Conservation (phyloP, 1,140 invertebrate species). For the Eriosoma lanigerum region DNA sequence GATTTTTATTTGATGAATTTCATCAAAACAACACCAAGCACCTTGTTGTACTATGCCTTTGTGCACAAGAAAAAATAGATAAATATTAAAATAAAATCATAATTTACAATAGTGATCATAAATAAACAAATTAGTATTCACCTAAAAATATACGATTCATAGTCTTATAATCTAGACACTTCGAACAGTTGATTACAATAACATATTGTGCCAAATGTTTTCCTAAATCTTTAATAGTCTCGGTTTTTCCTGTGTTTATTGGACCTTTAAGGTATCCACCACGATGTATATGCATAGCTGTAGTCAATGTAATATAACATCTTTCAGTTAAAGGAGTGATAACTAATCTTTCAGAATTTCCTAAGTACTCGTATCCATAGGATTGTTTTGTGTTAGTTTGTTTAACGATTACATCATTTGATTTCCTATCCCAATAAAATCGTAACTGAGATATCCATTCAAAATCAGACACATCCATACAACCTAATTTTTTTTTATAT, state of each 20-base stretch:
- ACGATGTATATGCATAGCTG: slow-evolving; percentile 77
- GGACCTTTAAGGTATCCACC: slow-evolving; percentile 76
- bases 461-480: slow-evolving; percentile 60
- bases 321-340: slow-evolving; percentile 86
- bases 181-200: slow-evolving; percentile 94
- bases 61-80: background rate
- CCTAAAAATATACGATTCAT: slow-evolving; percentile 63
- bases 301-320: slow-evolving; percentile 84
- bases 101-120: background rate
- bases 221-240: slow-evolving; percentile 92
- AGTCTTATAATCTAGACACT: slow-evolving; percentile 85
- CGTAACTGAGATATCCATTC: slow-evolving; percentile 25
- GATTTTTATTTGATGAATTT: slow-evolving; percentile 91
- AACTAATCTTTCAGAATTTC: slow-evolving; percentile 79
- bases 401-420: slow-evolving; percentile 71
- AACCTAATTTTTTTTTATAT: slow-evolving; percentile 59
- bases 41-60: slow-evolving; percentile 75
- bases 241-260: slow-evolving; percentile 81
- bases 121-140: background rate
- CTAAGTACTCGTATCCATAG: slow-evolving; percentile 91
- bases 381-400: slow-evolving; percentile 82
- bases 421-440: slow-evolving; percentile 57
- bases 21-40: slow-evolving; percentile 97
- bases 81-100: background rate
- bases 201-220: slow-evolving; percentile 94